A percentile compares a stretch with the other conserved stretches of the same genome.
phyloP scores from a whole-genome alignment of 2,797 vertebrate genomes.

The Fringilla coelebs region DNA sequence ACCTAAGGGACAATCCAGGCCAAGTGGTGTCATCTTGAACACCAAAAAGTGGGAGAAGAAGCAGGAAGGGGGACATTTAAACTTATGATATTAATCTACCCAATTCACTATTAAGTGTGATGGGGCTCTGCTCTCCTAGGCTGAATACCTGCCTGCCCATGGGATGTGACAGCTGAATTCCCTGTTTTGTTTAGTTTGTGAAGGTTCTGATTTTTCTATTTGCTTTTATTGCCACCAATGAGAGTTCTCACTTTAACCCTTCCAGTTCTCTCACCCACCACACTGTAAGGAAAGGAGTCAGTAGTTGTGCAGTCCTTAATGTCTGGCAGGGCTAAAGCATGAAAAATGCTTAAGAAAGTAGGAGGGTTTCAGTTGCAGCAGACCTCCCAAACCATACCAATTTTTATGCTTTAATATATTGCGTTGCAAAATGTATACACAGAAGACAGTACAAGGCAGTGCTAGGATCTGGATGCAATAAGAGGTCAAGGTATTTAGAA shows the following conservation, averaged over 20 bases:
- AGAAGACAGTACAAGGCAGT: not conserved
- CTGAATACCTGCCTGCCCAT: not conserved
- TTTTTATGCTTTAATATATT: not conserved
- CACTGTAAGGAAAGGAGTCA: not conserved
- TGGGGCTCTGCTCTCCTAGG: not conserved
- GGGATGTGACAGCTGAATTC: not conserved
- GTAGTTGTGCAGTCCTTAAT: not conserved
- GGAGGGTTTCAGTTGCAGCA: not conserved
- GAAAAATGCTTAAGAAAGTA: not conserved
- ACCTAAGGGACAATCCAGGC: not conserved
- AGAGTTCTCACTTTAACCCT: not conserved
- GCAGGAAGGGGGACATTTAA: not conserved
- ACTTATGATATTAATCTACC: not conserved
- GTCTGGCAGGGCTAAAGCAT: not conserved
- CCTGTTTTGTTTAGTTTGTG: not conserved
- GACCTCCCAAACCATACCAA: not conserved
- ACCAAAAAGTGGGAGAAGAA: not conserved
- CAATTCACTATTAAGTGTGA: fast-evolving
- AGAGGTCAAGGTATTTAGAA: not conserved
- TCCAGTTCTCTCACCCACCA: not conserved
- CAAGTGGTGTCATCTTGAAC: not conserved
- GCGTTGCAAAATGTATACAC: not conserved
- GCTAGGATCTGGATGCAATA: not conserved
- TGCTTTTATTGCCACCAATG: not conserved
- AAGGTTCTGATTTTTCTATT: not conserved